Percentiles rank a stretch among this genome's conserved stretches.
Conservation (phyloP, 1,140 invertebrate genomes). For the Drosophila tristis region DNA sequence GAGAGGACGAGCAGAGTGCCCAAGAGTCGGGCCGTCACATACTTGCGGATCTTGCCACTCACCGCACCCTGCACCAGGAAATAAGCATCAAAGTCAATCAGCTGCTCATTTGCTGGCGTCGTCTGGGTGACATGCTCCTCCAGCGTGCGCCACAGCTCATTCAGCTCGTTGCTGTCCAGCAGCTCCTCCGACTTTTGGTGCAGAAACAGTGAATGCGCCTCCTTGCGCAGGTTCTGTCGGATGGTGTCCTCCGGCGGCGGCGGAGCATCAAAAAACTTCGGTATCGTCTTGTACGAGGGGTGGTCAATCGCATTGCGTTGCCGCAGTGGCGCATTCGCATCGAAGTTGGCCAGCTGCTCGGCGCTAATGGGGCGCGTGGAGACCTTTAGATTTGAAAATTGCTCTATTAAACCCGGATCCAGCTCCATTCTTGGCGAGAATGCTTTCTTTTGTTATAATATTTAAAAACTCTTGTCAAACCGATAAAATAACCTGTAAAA, state of each 20-base stretch:
- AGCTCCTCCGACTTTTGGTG: conserved; percentile 93
- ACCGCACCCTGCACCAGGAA: conserved; percentile 89
- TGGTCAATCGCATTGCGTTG: conserved; percentile 25
- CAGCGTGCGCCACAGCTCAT: conserved; percentile 92
- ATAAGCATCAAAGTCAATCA: conserved; percentile 94
- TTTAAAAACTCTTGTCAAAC: background rate
- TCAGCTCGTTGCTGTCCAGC: conserved; percentile 94
- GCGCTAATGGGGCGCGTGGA: conserved; percentile 16
- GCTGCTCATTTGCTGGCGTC: conserved; percentile 89
- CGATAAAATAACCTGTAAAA: conserved; percentile 7
- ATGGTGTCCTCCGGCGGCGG: conserved; percentile 90
- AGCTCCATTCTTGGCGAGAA: conserved; percentile 46
- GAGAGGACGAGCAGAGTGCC: conserved; percentile 93
- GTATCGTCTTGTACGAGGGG: conserved; percentile 85
- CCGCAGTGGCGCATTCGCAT: conserved; percentile 33
- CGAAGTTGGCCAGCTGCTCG: conserved; percentile 39
- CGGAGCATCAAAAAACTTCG: conserved; percentile 92
- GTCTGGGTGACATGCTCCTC: conserved; percentile 92
- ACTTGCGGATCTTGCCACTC: conserved; percentile 89
- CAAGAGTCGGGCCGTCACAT: conserved; percentile 94
- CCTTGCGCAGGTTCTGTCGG: conserved; percentile 92
- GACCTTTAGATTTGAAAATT: conserved; percentile 41
- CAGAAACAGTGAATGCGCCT: conserved; percentile 93
- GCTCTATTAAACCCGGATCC: conserved; percentile 45
- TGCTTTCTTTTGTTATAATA: background rate